Evolutionary conservation across 2,888 invertebrate species (phyloP).

Genomic region (Cerastoderma edule): DNA sequence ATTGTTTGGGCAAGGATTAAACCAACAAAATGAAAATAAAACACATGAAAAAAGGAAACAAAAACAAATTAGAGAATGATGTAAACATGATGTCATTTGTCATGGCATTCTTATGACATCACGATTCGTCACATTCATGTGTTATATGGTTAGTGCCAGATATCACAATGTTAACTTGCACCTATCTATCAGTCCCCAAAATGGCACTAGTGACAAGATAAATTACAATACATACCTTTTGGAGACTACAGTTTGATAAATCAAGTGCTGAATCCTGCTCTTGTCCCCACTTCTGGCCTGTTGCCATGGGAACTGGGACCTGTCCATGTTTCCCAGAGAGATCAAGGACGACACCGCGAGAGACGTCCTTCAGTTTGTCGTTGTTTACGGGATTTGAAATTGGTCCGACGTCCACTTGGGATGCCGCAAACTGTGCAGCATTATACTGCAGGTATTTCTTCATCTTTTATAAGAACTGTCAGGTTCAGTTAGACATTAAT

Average conservation of each 20-base stretch:
- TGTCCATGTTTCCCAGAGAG: slow-evolving; percentile 45
- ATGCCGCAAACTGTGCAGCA: slow-evolving; percentile 28
- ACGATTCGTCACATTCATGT: too few species aligned
- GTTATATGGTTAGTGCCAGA: too few species aligned
- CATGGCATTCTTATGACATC: too few species aligned
- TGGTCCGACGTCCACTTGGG: slow-evolving; percentile 4
- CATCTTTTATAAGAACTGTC: slow-evolving; percentile 34
- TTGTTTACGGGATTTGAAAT: slow-evolving; percentile 5
- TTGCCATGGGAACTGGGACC: slow-evolving; percentile 37
- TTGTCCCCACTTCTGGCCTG: slow-evolving; percentile 41
- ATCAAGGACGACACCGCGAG: slow-evolving; percentile 37
- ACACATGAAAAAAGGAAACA: too few species aligned
- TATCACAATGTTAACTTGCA: too few species aligned
- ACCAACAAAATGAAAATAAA: too few species aligned
- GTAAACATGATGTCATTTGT: too few species aligned
- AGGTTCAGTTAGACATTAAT: background rate
- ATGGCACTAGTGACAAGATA: too few species aligned
- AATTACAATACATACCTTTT: too few species aligned
- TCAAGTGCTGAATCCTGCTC: slow-evolving; percentile 55
- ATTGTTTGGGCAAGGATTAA: too few species aligned
- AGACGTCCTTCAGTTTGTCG: slow-evolving; percentile 12
- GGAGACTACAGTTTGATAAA: slow-evolving; percentile 27
- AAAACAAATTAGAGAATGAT: too few species aligned
- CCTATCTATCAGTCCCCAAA: too few species aligned
- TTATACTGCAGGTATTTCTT: slow-evolving; percentile 58